Evolutionary conservation across 1,140 invertebrate genomes (phyloP).

Genomic region (Lucilia sericata): DNA sequence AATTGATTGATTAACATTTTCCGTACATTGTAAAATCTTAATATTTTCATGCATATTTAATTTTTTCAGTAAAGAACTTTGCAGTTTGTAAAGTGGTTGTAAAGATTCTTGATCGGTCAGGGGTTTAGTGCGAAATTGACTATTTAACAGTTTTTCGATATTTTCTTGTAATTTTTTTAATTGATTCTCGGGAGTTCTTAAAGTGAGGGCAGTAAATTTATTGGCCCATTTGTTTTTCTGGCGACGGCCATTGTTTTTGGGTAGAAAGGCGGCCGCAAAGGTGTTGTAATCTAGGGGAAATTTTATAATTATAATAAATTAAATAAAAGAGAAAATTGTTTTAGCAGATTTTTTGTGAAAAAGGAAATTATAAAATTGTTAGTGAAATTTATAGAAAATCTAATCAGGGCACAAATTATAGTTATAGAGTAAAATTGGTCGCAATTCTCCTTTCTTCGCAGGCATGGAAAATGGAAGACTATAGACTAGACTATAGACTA

Average conservation of each 20-base stretch:
- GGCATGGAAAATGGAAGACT: too few relatives aligned
- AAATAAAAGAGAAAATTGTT: too few relatives aligned
- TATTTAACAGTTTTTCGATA: conserved; percentile 51
- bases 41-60: conserved; percentile 20
- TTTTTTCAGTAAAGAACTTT: conserved; percentile 41
- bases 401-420: too few relatives aligned
- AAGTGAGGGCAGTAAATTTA: conserved; percentile 61
- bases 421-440: too few relatives aligned
- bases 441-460: too few relatives aligned
- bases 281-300: conserved; percentile 54
- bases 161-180: conserved; percentile 53
- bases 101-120: background rate
- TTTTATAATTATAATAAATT: too few relatives aligned
- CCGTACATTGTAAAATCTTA: conserved; percentile 47
- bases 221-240: conserved; percentile 59
- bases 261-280: conserved; percentile 46
- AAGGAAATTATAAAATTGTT: too few relatives aligned
- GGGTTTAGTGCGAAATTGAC: conserved; percentile 51
- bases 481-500: too few relatives aligned
- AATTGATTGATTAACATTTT: conserved; percentile 18
- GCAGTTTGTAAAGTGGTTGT: conserved; percentile 46
- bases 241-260: conserved; percentile 46
- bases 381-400: too few relatives aligned
- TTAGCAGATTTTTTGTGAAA: too few relatives aligned
- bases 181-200: conserved; percentile 55